Evolutionary conservation across 2,888 invertebrate species (phyloP), one percentile per base, ranked within the genome.

Genomic region (Linnaemya tessellans): DNA sequence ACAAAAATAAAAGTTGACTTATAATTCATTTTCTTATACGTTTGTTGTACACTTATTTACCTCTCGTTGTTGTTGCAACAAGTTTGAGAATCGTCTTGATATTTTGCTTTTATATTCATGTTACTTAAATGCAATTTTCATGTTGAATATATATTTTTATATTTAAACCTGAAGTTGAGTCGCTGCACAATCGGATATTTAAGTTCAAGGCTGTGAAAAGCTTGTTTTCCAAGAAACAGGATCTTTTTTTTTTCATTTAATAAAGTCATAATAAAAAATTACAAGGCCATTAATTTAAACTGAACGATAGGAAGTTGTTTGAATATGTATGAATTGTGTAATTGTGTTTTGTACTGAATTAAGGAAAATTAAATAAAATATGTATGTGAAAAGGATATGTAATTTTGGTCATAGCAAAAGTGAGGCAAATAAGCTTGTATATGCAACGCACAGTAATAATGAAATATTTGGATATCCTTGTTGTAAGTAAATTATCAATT

Each of bases 61-160:
- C 20, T 74, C 22, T 5, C 15, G 41, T 64, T 30, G 41, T 64
- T 64, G 25, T 49, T 46, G 13, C 62, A 56, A 56, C 43, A 65
- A 54, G 56, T 43, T 56, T 46, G 43, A 43, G 43, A 20, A 43
- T 43, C 56, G 43, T 54, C 8, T 18, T 38, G 22, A 13, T 56
- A 10, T 77, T 65, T 25, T 70, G 15, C 43, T 51, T 43, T 62
- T 79, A 49, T 58, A 51, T 51, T 51, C 60, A 68, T 68, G 41
- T 54, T 25, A 51, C 62, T 79, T 70, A 62, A 70, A 79, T 70
- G 68, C 68, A 78, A 49, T 68, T 78, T 58, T 41, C 56, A 58
- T 78, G 68, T 60, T 78, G 7, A 41, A 13, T 22, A 51, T 62
- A 25, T 62, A 22, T 74, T 38, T 74, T 51, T 49, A 41, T 51